Evolutionary conservation across 2,113 vertebrate species (phyloP), one percentile per base, ranked within the genome.

Genomic region (Dasyurus viverrinus): DNA sequence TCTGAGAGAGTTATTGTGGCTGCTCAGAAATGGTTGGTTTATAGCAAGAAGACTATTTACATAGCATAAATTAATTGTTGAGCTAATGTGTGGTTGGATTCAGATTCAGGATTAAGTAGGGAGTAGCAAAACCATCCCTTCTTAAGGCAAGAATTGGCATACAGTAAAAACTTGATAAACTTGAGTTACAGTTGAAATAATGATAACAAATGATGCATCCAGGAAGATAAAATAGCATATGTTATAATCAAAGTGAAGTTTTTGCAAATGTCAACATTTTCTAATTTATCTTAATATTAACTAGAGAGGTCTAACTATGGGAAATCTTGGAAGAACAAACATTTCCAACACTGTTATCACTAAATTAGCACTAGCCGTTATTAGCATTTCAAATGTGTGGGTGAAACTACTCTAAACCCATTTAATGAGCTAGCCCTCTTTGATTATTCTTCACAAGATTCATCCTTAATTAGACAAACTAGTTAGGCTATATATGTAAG

Each of bases 281-380:
- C 89, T 93, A 68, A 7, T 36, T 14, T 94, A 48, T 95, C n/a
- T 96, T 93, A 94, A 53, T 90, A 53, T 50, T 89, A 90, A 4
- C n/a, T 26, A 91, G 52, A 97, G 95, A 97, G 94, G 95, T 94
- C 95, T 90, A 54, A 23, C 22, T 93, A n/a, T n/a, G 36, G 42
- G 57, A 95, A 92, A 89, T 90, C 46, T 36, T 84, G n/a, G 26
- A 94, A 96, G 94, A 95, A 89, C 54, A 93, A 93, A 92, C 50
- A 57, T 95, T 52, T 92, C 4, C 42, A 93, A 93, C 8, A 91
- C 27, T 94, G 93, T 94, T 52, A 91, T 93, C 30, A 47, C 22
- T 94, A 90, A n/a, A 54, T 93, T 92, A 89, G 26, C 91, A 96
- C 76, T 94, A 96, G 95, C 2, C 48, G 48, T 90, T 91, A 36